A percentile compares a stretch with the other conserved stretches of the same genome.
phyloP scores from a whole-genome alignment of 1,140 invertebrate genomes.

The Choristoneura fumiferana region DNA sequence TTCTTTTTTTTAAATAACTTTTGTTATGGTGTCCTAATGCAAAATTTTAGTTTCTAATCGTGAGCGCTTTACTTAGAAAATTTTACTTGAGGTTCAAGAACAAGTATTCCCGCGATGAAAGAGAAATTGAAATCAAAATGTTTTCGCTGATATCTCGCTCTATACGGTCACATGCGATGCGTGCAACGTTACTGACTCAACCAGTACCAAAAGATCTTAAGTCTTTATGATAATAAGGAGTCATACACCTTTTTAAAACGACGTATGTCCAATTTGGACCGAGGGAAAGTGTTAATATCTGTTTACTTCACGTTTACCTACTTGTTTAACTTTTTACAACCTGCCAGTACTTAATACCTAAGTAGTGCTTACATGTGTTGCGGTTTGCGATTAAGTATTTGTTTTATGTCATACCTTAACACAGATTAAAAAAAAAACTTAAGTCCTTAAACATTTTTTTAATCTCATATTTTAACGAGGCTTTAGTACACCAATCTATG shows the following conservation, averaged over 20 bases:
- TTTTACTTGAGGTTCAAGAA: too few relatives aligned
- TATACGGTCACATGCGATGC: conserved; percentile 1
- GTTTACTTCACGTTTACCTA: conserved; percentile 1
- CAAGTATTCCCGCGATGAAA: conserved; percentile 13
- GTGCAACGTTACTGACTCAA: neutral
- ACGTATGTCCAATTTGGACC: neutral
- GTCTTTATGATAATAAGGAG: neutral
- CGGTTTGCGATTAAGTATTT: too few relatives aligned
- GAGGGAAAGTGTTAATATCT: conserved; percentile 16
- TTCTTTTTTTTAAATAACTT: too few relatives aligned
- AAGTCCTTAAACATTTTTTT: too few relatives aligned
- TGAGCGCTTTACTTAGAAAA: neutral
- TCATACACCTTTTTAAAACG: neutral
- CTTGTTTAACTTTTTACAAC: conserved; percentile 4
- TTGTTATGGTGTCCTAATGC: too few relatives aligned
- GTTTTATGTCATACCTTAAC: too few relatives aligned
- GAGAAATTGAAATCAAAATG: conserved; percentile 18
- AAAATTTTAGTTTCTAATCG: too few relatives aligned
- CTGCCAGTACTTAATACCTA: too few relatives aligned
- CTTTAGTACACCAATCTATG: too few relatives aligned
- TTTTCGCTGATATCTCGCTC: conserved; percentile 4
- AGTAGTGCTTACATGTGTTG: too few relatives aligned
- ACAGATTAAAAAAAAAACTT: too few relatives aligned
- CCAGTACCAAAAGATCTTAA: neutral
- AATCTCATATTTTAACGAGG: too few relatives aligned